A percentile compares a stretch with the other conserved stretches of the same genome.
phyloP scores from a whole-genome alignment of 2,888 invertebrate genomes.

The Taphrorychus bicolor region DNA sequence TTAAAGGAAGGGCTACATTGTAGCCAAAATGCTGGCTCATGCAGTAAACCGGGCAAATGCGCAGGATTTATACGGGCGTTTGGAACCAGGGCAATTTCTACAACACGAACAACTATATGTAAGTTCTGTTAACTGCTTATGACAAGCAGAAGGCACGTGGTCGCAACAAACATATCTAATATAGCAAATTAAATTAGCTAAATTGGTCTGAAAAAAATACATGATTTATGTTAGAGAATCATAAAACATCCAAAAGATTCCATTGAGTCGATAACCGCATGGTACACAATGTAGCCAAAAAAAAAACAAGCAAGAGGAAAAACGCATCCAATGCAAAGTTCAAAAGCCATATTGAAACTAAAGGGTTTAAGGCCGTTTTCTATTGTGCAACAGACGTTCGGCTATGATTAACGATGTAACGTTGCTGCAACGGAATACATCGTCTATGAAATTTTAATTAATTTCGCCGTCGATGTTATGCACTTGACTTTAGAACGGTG shows the following conservation, averaged over 20 bases:
- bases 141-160: too few species aligned
- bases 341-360: slow-evolving; percentile 5
- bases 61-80: slow-evolving; percentile 58
- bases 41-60: slow-evolving; percentile 58
- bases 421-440: neutral
- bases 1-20: slow-evolving; percentile 60
- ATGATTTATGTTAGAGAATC: too few species aligned
- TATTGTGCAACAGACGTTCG: neutral
- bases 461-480: neutral
- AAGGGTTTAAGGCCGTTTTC: slow-evolving; percentile 9
- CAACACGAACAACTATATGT: slow-evolving; percentile 63
- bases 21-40: slow-evolving; percentile 61
- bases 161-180: too few species aligned
- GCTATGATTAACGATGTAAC: neutral
- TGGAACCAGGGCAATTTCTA: slow-evolving; percentile 61
- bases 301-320: slow-evolving; percentile 4
- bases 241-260: too few species aligned
- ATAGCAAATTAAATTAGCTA: too few species aligned
- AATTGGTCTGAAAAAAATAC: too few species aligned
- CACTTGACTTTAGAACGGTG: neutral
- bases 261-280: too few species aligned
- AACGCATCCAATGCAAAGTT: neutral
- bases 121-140: too few species aligned
- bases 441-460: slow-evolving; percentile 8
- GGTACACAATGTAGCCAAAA: neutral